These are phyloP conservation scores for human (Homo sapiens) DNA, from an alignment of 2,113 vertebrate species.

Conservation along the genomic window GRCh38 chr1:202429001-202429500, in stretches of 20 bases:
- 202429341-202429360: constrained; percentile 13
- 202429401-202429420: neutral
- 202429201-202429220: neutral
- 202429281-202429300: neutral
- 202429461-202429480: neutral
- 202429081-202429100: neutral
- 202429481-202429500: neutral
- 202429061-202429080: neutral
- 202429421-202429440: neutral
- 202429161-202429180: neutral
- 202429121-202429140: neutral
- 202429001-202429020: neutral
- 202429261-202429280: neutral
- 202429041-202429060: neutral
- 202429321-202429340: neutral
- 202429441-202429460: neutral
- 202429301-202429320: neutral
- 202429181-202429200: neutral
- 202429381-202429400: neutral
- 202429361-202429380: neutral
- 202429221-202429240: neutral
- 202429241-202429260: neutral
- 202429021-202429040: neutral
- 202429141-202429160: neutral
- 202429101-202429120: neutral